These are phyloP conservation scores for Muntiacus reevesi DNA, from an alignment of 2,113 vertebrate genomes.

Conservation along the genomic window DNA sequence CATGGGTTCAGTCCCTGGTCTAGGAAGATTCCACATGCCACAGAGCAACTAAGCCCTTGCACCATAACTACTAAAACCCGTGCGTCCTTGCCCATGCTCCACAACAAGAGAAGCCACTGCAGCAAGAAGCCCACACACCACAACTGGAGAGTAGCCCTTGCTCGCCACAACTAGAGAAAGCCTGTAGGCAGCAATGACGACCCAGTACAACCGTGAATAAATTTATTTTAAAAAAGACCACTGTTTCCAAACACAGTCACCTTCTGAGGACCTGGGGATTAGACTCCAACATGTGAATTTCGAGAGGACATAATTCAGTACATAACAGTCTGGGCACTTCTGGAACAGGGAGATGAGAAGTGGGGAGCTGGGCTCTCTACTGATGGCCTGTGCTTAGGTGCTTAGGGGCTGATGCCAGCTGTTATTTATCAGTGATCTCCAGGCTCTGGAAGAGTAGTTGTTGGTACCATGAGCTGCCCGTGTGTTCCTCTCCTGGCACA, in stretches of 20 bases:
- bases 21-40: background rate
- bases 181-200: background rate
- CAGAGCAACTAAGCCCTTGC: background rate
- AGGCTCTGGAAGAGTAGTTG: too few relatives aligned
- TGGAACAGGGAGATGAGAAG: background rate
- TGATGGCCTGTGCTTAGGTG: background rate
- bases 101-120: background rate
- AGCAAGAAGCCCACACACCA: background rate
- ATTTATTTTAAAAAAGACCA: background rate
- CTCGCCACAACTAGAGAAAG: background rate
- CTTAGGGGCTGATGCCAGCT: background rate
- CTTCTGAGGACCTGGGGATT: background rate
- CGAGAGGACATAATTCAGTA: background rate
- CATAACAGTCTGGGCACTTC: rapidly evolving
- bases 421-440: background rate
- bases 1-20: background rate
- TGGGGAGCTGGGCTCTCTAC: background rate
- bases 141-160: background rate
- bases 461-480: background rate
- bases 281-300: background rate
- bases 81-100: background rate
- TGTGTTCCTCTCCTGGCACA: background rate
- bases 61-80: background rate
- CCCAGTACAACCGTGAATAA: background rate
- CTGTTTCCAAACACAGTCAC: background rate